phyloP scores from a whole-genome alignment of 2,888 invertebrate species.

The Polylopha cassiicola region DNA sequence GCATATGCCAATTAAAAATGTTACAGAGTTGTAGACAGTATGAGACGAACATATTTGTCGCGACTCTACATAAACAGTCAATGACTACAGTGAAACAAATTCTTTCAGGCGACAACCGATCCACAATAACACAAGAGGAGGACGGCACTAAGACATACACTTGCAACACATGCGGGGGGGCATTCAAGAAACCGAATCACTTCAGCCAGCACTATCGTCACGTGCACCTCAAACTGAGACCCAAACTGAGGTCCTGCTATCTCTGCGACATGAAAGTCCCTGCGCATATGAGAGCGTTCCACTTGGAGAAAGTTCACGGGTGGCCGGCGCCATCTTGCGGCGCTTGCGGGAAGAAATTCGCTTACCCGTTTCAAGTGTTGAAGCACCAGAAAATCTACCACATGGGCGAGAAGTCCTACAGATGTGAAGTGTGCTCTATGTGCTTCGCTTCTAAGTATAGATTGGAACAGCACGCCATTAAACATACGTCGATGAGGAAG shows the following conservation, averaged over 20 bases:
- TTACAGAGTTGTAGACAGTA: too few relatives aligned
- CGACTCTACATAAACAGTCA: too few relatives aligned
- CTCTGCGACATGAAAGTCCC: constrained; percentile 31
- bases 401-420: constrained; percentile 41
- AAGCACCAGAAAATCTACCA: constrained; percentile 40
- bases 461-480: constrained; percentile 12
- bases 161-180: constrained; percentile 31
- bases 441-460: constrained; percentile 27
- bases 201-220: constrained; percentile 36
- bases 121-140: constrained; percentile 16
- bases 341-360: constrained; percentile 47
- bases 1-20: too few relatives aligned
- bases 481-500: constrained; percentile 12
- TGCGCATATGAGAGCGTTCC: constrained; percentile 29
- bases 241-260: constrained; percentile 32
- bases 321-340: constrained; percentile 40
- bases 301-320: constrained; percentile 42
- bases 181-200: constrained; percentile 27
- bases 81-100: too few relatives aligned
- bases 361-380: constrained; percentile 36
- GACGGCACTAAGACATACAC: constrained; percentile 27
- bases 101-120: constrained; percentile 18
- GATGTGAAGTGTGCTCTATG: constrained; percentile 33
- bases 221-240: constrained; percentile 35
- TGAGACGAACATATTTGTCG: too few relatives aligned